Conservation (phyloP, 1,140 invertebrate species). For the Stenopsyche tienmushanensis region DNA sequence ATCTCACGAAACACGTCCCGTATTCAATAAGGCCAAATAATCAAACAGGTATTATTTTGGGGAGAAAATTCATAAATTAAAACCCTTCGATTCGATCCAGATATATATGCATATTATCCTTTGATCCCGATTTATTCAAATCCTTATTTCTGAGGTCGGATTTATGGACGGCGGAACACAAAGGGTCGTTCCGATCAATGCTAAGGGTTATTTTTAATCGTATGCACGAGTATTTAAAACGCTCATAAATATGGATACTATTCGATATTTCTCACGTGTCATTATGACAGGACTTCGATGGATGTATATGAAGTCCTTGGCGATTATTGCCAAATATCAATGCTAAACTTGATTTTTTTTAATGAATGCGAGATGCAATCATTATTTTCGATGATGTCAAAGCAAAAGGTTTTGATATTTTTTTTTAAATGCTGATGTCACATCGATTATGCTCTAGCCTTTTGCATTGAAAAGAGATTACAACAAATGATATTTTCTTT, state of each 20-base stretch:
- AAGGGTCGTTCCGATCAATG: conserved; percentile 6
- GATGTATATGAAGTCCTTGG: too few relatives aligned
- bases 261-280: conserved; percentile 24
- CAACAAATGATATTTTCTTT: conserved; percentile 11
- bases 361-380: too few relatives aligned
- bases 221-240: conserved; percentile 15
- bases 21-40: too few relatives aligned
- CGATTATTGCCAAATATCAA: too few relatives aligned
- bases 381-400: too few relatives aligned
- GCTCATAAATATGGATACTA: conserved; percentile 29
- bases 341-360: too few relatives aligned
- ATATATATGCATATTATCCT: neutral
- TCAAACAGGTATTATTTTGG: too few relatives aligned
- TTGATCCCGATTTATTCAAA: conserved; percentile 17
- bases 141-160: conserved; percentile 28
- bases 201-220: conserved; percentile 14
- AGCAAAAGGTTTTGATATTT: neutral
- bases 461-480: conserved; percentile 7
- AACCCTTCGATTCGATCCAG: too few relatives aligned
- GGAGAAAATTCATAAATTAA: too few relatives aligned
- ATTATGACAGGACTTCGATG: neutral
- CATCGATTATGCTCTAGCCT: neutral
- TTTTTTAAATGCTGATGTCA: neutral
- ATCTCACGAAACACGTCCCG: too few relatives aligned
- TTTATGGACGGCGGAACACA: conserved; percentile 18